Conservation (phyloP, 2,113 vertebrate genomes). For the Epinephelus moara region DNA sequence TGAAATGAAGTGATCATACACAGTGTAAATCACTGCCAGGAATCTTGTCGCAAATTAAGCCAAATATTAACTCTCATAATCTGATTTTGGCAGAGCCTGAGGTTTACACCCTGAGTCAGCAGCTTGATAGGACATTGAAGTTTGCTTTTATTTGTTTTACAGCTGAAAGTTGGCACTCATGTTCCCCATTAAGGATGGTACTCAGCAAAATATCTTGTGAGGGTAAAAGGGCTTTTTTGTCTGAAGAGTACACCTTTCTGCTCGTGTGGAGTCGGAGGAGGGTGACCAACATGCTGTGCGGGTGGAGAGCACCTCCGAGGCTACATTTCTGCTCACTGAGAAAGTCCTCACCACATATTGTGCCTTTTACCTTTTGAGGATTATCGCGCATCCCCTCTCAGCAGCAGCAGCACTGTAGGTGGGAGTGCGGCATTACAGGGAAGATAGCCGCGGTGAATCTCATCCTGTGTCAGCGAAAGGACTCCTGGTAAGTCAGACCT, state of each 20-base stretch:
- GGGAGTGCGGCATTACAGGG: conserved; percentile 28
- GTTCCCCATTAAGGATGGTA: not conserved
- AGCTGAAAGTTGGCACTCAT: not conserved
- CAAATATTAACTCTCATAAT: not conserved
- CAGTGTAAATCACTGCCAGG: not conserved
- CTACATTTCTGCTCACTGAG: conserved; percentile 22
- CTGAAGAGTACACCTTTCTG: not conserved
- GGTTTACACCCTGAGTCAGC: not conserved
- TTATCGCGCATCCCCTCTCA: conserved; percentile 40
- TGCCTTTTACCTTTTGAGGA: conserved; percentile 39
- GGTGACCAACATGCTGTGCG: conserved; percentile 11
- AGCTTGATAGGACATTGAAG: not conserved
- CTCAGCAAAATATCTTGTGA: not conserved
- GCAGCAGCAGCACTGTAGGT: conserved; percentile 42
- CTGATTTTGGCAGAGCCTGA: not conserved
- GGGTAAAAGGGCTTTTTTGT: not conserved
- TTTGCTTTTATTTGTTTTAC: not conserved
- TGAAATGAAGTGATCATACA: not conserved
- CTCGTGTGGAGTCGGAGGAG: not conserved
- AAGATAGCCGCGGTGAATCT: conserved; percentile 28
- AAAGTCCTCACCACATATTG: conserved; percentile 15
- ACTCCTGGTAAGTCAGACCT: conserved; percentile 39
- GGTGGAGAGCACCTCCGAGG: conserved; percentile 13
- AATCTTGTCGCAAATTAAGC: not conserved
- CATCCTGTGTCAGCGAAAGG: conserved; percentile 45